Conservation (phyloP, 37 sponge, comb jelly and placozoan species). For the Petrosia ficiformis region DNA sequence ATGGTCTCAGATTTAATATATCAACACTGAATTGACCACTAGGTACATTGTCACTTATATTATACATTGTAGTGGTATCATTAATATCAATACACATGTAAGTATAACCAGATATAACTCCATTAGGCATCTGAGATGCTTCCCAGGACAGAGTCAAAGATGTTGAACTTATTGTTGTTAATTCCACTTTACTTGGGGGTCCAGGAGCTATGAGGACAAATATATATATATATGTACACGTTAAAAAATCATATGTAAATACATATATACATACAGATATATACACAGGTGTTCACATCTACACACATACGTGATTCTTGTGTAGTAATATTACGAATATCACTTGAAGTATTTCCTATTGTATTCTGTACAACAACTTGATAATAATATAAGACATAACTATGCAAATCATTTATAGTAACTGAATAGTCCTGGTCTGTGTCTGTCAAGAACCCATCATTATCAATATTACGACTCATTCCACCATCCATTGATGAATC, state of each 20-base stretch:
- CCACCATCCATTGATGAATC: not conserved
- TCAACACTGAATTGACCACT: not conserved
- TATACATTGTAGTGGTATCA: not conserved
- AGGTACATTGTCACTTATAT: not conserved
- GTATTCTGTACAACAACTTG: no score
- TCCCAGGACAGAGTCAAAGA: slow-evolving; percentile 29
- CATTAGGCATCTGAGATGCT: slow-evolving; percentile 25
- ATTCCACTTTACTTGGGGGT: slow-evolving; percentile 10
- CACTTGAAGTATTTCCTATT: no score
- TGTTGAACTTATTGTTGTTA: slow-evolving; percentile 4
- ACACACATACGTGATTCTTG: no score
- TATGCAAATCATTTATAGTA: no score
- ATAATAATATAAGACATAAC: no score
- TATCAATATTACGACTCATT: not conserved
- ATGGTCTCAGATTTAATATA: not conserved
- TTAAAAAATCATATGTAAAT: no score
- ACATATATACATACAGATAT: no score
- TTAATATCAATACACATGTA: not conserved
- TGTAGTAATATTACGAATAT: no score
- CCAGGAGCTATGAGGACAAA: slow-evolving; percentile 13
- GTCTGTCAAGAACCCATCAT: not conserved
- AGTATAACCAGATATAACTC: slow-evolving; percentile 13
- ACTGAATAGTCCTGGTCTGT: not conserved
- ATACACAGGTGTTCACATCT: no score
- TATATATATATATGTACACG: not conserved